Conservation (phyloP, 2,113 vertebrate species). For the Mystacornis crossleyi region DNA sequence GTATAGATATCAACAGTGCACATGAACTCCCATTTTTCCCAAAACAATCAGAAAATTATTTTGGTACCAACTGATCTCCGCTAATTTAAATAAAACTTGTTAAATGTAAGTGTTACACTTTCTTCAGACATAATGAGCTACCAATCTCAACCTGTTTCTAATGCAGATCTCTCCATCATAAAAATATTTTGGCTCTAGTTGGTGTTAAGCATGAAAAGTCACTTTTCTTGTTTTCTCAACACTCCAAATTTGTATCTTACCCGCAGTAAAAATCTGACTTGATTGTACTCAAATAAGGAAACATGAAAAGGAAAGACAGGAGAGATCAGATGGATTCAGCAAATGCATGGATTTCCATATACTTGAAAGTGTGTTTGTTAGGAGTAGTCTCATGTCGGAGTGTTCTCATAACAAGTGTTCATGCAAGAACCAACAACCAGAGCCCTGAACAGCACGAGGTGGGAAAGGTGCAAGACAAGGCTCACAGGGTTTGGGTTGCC, state of each 20-base stretch:
- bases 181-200: not conserved
- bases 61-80: not conserved
- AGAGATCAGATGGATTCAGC: not conserved
- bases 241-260: not conserved
- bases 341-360: not conserved
- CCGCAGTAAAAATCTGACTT: not conserved
- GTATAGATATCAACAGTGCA: not conserved
- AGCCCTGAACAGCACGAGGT: not conserved
- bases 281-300: not conserved
- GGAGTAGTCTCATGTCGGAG: not conserved
- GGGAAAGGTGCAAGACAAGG: not conserved
- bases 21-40: not conserved
- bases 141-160: not conserved
- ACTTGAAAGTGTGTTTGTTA: not conserved
- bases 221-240: not conserved
- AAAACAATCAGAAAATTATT: not conserved
- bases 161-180: not conserved
- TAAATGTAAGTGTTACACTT: not conserved
- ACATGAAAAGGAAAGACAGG: not conserved
- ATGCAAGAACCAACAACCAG: not conserved
- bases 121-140: not conserved
- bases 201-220: not conserved
- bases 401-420: not conserved
- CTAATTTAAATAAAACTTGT: not conserved
- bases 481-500: fast-evolving